Base-by-base conservation (phyloP, 1,140 invertebrate genomes). In the Microvelia longipes region DNA sequence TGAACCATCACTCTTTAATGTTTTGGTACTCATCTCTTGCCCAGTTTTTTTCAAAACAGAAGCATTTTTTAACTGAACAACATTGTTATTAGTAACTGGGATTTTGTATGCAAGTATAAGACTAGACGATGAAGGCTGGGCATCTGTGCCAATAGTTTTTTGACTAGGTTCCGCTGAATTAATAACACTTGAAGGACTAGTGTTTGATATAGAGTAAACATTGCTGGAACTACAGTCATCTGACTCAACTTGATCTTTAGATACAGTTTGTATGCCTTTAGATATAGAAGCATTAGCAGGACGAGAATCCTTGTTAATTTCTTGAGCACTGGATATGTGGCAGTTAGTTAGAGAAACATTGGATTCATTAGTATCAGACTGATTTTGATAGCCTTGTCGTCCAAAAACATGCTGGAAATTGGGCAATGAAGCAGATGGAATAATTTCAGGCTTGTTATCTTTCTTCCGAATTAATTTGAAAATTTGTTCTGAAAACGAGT, bases 381-480 rank as follows among this genome's bases (percentile, higher is more conserved):
- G 69, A 61, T 29, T 71, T 68, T 75, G 75, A 71, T 75, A 76
- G 61, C 82, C 81, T 1, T 80, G 81, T 78, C 89, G 89, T 2
- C 88, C 87, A 76, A 91, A 91, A 1, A 87, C 89, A 78, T 90
- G 88, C 75, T 90, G 88, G 77, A 91, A 91, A 77, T 90, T 90
- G 1, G 89, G 89, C 71, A 91, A 77, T 67, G 74, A 74, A 64
- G 76, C 71, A 70, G 71, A 66, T 66, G 73, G 72, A n/a, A 28
- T 27, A 63, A 66, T 69, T 28, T 72, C 71, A 24, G 25, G 69
- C 29, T 71, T 70, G 29, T 62, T n/a, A 35, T 69, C 71, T 60
- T 72, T 35, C 28, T 74, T 69, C 2, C 69, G 67, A 1, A 70
- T 27, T 1, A 72, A 24, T 66, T 72, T 72, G 29, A 72, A 65